Evolutionary conservation across 2,113 vertebrate genomes (phyloP).

Genomic region (Microtus oregoni): DNA sequence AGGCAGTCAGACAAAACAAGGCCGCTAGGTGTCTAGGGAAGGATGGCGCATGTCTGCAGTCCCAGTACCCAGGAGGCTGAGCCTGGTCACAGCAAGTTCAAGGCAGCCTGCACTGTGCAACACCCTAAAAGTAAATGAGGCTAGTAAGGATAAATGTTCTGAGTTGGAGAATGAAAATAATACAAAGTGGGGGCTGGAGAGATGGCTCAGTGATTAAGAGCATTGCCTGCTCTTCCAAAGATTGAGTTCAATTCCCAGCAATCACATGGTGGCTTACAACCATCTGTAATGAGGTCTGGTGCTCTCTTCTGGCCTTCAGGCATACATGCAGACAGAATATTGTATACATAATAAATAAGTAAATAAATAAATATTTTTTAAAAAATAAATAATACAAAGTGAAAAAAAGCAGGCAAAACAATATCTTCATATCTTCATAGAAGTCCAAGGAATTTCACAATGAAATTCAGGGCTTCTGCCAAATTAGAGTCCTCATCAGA

Average conservation of each 20-base stretch:
- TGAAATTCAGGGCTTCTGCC: background rate
- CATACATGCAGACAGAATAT: too few species aligned
- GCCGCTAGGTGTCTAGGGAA: background rate
- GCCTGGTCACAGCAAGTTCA: background rate
- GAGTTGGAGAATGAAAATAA: background rate
- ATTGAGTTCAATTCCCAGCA: too few species aligned
- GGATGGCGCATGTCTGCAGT: background rate
- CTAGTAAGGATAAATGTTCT: background rate
- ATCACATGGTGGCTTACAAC: too few species aligned
- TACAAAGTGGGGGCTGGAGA: background rate
- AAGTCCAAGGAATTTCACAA: background rate
- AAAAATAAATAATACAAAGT: background rate
- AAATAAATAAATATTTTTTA: too few species aligned
- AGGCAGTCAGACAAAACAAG: background rate
- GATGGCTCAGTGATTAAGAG: too few species aligned
- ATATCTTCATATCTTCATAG: background rate
- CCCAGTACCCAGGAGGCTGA: background rate
- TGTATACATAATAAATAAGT: too few species aligned
- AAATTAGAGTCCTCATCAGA: background rate
- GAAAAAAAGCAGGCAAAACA: background rate
- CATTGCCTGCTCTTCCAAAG: too few species aligned
- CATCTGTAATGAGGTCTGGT: too few species aligned
- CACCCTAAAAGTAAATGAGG: background rate
- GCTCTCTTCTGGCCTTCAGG: too few species aligned
- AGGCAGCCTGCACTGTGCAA: background rate